These are phyloP conservation scores for Phylloscopus whistleri DNA, from an alignment of 2,113 vertebrate species.

Conservation along the genomic window DNA sequence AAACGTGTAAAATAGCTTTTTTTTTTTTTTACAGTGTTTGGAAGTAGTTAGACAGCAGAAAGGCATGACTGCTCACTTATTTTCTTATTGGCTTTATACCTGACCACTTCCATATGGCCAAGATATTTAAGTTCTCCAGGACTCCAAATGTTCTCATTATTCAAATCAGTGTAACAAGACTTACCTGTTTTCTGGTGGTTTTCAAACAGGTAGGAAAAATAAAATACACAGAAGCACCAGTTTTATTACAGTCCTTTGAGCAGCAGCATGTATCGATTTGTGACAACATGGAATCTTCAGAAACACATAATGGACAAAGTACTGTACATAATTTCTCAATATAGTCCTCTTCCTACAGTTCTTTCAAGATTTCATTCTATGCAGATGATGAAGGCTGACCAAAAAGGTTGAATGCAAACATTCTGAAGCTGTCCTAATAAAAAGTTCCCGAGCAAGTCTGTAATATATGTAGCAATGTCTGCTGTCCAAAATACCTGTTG, in stretches of 20 bases:
- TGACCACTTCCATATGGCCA: neutral
- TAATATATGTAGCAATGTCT: neutral
- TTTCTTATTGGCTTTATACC: neutral
- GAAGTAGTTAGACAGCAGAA: neutral
- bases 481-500: neutral
- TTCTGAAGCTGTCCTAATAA: neutral
- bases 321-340: neutral
- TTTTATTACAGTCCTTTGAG: neutral
- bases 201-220: neutral
- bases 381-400: neutral
- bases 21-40: neutral
- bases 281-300: neutral
- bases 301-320: neutral
- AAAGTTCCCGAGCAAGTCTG: neutral
- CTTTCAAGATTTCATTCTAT: neutral
- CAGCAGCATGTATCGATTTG: neutral
- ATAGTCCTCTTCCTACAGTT: neutral
- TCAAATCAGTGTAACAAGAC: neutral
- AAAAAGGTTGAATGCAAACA: neutral
- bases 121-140: neutral
- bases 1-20: accelerated
- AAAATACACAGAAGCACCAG: neutral
- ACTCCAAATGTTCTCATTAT: neutral
- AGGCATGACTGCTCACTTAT: neutral
- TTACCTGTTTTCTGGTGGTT: neutral